Conservation (phyloP, 2,113 vertebrate genomes). For the Catharus fuscescens region DNA sequence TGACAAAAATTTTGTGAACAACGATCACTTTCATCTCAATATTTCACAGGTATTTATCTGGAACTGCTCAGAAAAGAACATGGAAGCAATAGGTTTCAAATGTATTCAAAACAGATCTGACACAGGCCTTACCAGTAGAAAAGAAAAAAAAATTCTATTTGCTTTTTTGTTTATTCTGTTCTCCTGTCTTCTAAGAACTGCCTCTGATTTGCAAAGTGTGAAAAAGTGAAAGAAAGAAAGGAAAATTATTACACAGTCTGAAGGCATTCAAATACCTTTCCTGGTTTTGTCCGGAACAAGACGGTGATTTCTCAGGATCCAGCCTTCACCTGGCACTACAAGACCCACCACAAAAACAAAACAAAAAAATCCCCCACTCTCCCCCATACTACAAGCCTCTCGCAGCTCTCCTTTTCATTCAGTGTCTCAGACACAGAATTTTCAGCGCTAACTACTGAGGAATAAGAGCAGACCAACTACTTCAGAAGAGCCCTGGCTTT, state of each 20-base stretch:
- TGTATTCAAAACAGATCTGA: neutral
- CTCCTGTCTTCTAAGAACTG: neutral
- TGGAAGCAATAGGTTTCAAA: neutral
- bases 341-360: slow-evolving; percentile 11
- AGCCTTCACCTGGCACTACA: neutral
- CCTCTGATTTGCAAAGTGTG: neutral
- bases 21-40: neutral
- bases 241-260: neutral
- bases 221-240: neutral
- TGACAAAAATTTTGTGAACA: neutral
- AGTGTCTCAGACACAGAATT: neutral
- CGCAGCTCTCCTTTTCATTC: neutral
- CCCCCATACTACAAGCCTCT: neutral
- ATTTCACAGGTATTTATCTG: neutral
- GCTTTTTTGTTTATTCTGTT: neutral
- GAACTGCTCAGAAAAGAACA: neutral
- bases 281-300: neutral
- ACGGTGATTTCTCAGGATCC: neutral
- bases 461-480: neutral
- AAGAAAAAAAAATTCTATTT: neutral
- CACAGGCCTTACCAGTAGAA: neutral
- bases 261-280: slow-evolving; percentile 2
- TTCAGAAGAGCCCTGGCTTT: neutral
- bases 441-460: neutral
- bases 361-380: neutral